Evolutionary conservation across 2,888 invertebrate genomes (phyloP).

Genomic region (Euclidia mi): DNA sequence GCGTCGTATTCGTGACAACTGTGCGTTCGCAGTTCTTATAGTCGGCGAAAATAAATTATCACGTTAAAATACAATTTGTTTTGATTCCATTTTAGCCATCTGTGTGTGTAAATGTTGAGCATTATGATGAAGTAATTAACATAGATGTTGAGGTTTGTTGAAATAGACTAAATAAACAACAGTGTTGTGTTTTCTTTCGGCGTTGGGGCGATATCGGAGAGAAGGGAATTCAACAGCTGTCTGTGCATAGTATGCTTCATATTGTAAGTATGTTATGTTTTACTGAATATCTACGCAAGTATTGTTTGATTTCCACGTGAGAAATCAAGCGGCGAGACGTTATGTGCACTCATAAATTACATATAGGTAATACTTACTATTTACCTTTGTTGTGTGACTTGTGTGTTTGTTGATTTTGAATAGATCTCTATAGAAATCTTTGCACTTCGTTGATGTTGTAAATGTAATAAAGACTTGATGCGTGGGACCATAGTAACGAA

Average conservation of each 20-base stretch:
- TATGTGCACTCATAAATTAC: no score
- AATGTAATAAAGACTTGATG: no score
- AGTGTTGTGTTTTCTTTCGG: slow-evolving; percentile 82
- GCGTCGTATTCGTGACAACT: slow-evolving; percentile 77
- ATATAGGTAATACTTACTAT: no score
- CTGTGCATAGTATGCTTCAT: slow-evolving; percentile 86
- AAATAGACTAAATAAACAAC: slow-evolving; percentile 68
- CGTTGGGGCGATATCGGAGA: slow-evolving; percentile 68
- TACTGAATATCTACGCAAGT: slow-evolving; percentile 17
- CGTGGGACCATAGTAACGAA: no score
- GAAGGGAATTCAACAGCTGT: slow-evolving; percentile 80
- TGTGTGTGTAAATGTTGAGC: slow-evolving; percentile 50
- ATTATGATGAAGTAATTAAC: slow-evolving; percentile 42
- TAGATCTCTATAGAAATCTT: no score
- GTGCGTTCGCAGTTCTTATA: slow-evolving; percentile 84
- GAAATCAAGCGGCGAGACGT: slow-evolving; percentile 2
- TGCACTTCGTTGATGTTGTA: no score
- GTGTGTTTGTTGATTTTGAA: no score
- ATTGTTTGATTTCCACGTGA: slow-evolving; percentile 1
- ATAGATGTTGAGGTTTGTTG: slow-evolving; percentile 36
- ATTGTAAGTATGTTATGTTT: slow-evolving; percentile 77
- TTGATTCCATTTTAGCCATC: slow-evolving; percentile 50
- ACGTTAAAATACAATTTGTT: slow-evolving; percentile 44
- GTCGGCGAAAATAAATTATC: slow-evolving; percentile 54
- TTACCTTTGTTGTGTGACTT: background rate